A percentile compares a stretch with the other conserved stretches of the same genome.
Evolutionary conservation across 1,140 invertebrate genomes (phyloP).

Genomic region (Drosophila tsacasi): DNA sequence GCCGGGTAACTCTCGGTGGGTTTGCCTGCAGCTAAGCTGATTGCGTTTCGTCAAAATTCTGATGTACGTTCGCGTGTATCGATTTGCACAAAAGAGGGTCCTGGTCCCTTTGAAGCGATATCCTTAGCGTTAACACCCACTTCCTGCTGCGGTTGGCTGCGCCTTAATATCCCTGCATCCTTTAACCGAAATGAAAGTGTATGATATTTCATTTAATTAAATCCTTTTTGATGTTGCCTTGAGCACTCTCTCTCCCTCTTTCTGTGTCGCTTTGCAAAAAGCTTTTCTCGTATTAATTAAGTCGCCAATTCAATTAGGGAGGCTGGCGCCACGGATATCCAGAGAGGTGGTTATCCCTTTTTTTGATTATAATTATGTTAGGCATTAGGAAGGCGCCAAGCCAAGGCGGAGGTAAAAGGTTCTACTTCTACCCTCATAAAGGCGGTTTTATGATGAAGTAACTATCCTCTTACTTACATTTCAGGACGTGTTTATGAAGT

Average conservation of each 20-base stretch:
- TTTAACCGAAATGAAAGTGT: conserved; percentile 61
- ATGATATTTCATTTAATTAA: conserved; percentile 75
- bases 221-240: conserved; percentile 68
- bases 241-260: conserved; percentile 3
- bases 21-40: conserved; percentile 73
- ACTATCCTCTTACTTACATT: no score
- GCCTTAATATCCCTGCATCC: conserved; percentile 22
- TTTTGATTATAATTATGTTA: conserved; percentile 35
- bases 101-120: conserved; percentile 55
- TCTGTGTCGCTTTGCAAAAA: conserved; percentile 14
- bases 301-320: conserved; percentile 54
- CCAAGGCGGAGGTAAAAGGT: not conserved
- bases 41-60: conserved; percentile 75
- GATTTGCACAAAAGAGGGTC: conserved; percentile 51
- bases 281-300: conserved; percentile 60
- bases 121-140: conserved; percentile 15
- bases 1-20: conserved; percentile 29
- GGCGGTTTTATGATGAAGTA: not conserved
- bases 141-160: conserved; percentile 30
- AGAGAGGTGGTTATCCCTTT: conserved; percentile 22
- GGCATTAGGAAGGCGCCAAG: not conserved
- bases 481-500: not conserved
- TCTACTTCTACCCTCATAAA: not conserved
- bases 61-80: conserved; percentile 55
- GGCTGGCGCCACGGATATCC: conserved; percentile 28